Evolutionary conservation across 1,140 invertebrate genomes (phyloP).

Genomic region (Aphidius ervi): DNA sequence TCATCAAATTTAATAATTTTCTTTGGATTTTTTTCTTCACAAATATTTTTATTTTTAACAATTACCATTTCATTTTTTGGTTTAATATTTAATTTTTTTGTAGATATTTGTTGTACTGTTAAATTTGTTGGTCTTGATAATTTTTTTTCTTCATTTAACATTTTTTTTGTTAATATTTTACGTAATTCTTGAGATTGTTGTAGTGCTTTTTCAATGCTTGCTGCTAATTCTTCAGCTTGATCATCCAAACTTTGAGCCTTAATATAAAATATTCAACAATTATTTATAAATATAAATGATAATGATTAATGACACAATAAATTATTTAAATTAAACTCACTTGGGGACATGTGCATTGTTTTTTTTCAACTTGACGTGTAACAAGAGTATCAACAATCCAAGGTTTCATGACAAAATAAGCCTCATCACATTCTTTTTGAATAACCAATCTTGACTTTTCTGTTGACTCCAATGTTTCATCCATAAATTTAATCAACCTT

Average conservation of each 20-base stretch:
- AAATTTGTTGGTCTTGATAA: not conserved
- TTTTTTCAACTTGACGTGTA: slow-evolving; percentile 28
- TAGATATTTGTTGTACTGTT: slow-evolving; percentile 17
- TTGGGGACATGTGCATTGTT: slow-evolving; percentile 36
- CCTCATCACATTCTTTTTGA: slow-evolving; percentile 40
- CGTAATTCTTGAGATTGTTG: slow-evolving; percentile 38
- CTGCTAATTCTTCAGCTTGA: slow-evolving; percentile 34
- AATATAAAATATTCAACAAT: slow-evolving; percentile 23
- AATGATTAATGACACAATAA: not conserved
- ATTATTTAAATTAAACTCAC: slow-evolving; percentile 1
- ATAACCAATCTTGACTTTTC: slow-evolving; percentile 37
- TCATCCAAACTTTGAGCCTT: slow-evolving; percentile 15
- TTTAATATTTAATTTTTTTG: not conserved
- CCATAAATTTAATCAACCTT: slow-evolving; percentile 33
- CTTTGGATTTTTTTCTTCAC: not conserved
- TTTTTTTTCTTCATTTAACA: slow-evolving; percentile 19
- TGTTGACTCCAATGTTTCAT: slow-evolving; percentile 29
- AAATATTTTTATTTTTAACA: slow-evolving; percentile 4
- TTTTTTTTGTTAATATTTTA: slow-evolving; percentile 26
- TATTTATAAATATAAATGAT: not conserved
- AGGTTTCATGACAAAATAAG: slow-evolving; percentile 39
- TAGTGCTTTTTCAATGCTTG: slow-evolving; percentile 37
- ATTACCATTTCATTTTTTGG: slow-evolving; percentile 21
- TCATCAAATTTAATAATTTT: not conserved
- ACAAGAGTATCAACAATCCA: slow-evolving; percentile 36